Evolutionary conservation across 2,113 vertebrate genomes (phyloP), one percentile per base, ranked within the genome.

Genomic region (Siniperca chuatsi): DNA sequence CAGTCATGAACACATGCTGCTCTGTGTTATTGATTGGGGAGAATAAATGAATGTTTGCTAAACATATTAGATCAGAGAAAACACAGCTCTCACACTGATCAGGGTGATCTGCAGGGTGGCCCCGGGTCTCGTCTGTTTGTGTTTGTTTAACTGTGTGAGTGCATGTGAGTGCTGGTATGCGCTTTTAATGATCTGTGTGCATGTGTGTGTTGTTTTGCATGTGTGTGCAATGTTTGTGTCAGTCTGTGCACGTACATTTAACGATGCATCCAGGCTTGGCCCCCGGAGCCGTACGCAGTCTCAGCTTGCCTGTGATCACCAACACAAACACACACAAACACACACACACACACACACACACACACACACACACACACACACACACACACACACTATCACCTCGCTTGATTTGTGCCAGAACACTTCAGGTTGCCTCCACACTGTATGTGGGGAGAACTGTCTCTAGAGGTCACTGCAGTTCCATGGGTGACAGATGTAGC

Each of bases 381-480:
- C 29, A 29, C 29, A 58, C 78, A 70, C 65, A 40, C 35, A 78
- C 42, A 37, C 75, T 78, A 61, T 82, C 87, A 90, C 67, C 75
- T 90, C 58, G 37, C 62, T 71, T 89, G 87, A 73, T 89, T 65
- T 73, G 79, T 84, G 82, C 78, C 87, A 81, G 37, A 72, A 84
- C 84, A 87, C 92, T 89, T 94, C 87, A 87, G 86, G 48, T 84
- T 84, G 87, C 83, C 71, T 87, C 79, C 64, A 60, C 85, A 89
- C 89, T 93, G 92, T 96, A 95, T 94, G 87, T 96, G 91, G 93
- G 90, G 92, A 90, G 90, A 95, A 85, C 81, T 91, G 95, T 95
- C 95, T 96, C 95, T 94, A 96, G 94, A 96, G 95, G 96, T 96
- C 96, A 96, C 91, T 94, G 94, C 90, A 96, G 95, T 94, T 96